Evolutionary conservation across 2,888 invertebrate species (phyloP).

Genomic region (Coleophora flavipennella): DNA sequence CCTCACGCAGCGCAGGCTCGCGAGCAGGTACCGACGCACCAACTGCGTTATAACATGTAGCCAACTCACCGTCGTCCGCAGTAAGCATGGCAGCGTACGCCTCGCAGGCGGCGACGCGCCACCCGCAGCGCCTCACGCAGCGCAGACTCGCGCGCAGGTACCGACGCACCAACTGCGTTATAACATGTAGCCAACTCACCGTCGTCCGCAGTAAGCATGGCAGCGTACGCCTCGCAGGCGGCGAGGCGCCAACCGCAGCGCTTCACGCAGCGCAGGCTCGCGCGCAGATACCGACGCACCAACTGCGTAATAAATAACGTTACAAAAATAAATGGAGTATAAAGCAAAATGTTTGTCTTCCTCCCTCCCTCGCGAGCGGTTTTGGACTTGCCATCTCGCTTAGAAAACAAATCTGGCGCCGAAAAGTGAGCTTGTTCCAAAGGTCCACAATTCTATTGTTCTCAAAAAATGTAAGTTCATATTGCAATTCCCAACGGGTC

Average conservation of each 20-base stretch:
- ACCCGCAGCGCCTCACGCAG: conserved; percentile 48
- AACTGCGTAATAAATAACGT: conserved; percentile 61
- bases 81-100: conserved; percentile 36
- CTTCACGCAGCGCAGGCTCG: conserved; percentile 72
- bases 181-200: conserved; percentile 24
- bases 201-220: conserved; percentile 33
- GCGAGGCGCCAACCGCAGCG: conserved; percentile 36
- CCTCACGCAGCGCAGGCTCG: conserved; percentile 72
- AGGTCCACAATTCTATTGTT: too few species aligned
- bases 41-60: too few species aligned
- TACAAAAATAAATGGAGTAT: background rate
- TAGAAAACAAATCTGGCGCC: too few species aligned
- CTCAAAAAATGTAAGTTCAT: too few species aligned
- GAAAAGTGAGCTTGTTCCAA: too few species aligned
- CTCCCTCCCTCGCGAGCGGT: too few species aligned
- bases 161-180: conserved; percentile 79
- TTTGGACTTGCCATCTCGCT: too few species aligned
- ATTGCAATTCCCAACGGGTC: too few species aligned
- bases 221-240: conserved; percentile 34
- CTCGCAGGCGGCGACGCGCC: conserved; percentile 35
- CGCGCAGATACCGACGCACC: conserved; percentile 81
- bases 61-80: conserved; percentile 32
- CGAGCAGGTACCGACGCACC: conserved; percentile 81
- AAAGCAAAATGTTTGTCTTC: too few species aligned
- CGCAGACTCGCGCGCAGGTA: conserved; percentile 80